phyloP scores from a whole-genome alignment of 1,140 invertebrate genomes.

The Drosophila novamexicana region DNA sequence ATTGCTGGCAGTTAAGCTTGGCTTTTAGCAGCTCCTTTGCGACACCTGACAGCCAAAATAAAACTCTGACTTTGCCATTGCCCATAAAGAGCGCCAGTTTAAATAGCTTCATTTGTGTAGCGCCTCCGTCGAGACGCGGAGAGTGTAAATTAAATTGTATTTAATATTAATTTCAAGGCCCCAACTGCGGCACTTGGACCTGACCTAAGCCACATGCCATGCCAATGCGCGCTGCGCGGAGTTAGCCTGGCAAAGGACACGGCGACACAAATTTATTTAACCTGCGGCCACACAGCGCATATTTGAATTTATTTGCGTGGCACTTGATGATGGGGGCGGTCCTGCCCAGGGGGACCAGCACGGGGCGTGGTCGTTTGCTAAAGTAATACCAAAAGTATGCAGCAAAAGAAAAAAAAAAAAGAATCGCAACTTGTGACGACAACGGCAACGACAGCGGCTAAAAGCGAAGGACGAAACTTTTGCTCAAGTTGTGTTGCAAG shows the following conservation, averaged over 20 bases:
- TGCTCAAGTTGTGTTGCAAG: constrained; percentile 71
- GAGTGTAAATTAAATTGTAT: constrained; percentile 72
- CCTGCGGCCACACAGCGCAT: constrained; percentile 74
- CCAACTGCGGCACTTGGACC: constrained; percentile 14
- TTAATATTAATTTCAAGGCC: constrained; percentile 59
- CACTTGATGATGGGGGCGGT: constrained; percentile 8
- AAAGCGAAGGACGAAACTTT: constrained; percentile 56
- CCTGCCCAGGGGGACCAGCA: neutral
- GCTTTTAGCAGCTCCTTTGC: neutral
- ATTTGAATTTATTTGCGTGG: constrained; percentile 77
- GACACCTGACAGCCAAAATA: constrained; percentile 10
- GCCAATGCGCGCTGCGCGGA: constrained; percentile 15
- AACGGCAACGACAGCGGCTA: constrained; percentile 26
- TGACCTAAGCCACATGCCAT: constrained; percentile 32
- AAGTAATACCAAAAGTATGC: constrained; percentile 77
- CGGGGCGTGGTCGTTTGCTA: constrained; percentile 42
- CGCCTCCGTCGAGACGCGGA: constrained; percentile 13
- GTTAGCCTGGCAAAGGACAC: constrained; percentile 26
- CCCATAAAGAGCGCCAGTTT: constrained; percentile 38
- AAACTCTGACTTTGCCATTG: constrained; percentile 12
- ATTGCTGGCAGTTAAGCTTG: no score
- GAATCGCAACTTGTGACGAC: constrained; percentile 63
- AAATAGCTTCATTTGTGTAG: constrained; percentile 58
- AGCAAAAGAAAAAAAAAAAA: constrained; percentile 17
- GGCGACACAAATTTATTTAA: constrained; percentile 71